Evolutionary conservation across 2,113 vertebrate species (phyloP).

Genomic region (Lutjanus erythropterus): DNA sequence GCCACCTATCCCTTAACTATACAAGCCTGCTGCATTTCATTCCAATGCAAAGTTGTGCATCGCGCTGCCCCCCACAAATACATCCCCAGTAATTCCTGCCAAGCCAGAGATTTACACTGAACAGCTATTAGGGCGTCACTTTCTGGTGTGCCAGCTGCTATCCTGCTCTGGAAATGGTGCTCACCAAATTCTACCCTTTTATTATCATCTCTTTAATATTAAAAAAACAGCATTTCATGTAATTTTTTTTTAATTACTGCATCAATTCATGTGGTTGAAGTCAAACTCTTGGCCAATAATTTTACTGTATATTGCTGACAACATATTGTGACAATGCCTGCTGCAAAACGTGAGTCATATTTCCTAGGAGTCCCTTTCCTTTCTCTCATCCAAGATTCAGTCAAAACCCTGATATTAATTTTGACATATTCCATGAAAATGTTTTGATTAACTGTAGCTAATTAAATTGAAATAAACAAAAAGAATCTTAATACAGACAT

Average conservation of each 20-base stretch:
- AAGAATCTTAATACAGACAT: slow-evolving; percentile 54
- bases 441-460: slow-evolving; percentile 65
- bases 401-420: slow-evolving; percentile 63
- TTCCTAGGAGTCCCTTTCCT: slow-evolving; percentile 52
- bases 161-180: slow-evolving; percentile 53
- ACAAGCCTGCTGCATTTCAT: slow-evolving; percentile 63
- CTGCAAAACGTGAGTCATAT: slow-evolving; percentile 67
- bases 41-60: slow-evolving; percentile 77
- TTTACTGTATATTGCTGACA: slow-evolving; percentile 40
- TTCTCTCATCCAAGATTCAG: slow-evolving; percentile 71
- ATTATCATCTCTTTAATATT: slow-evolving; percentile 25
- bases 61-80: slow-evolving; percentile 48
- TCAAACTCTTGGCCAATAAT: slow-evolving; percentile 43
- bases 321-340: slow-evolving; percentile 50
- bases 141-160: slow-evolving; percentile 68
- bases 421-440: slow-evolving; percentile 70
- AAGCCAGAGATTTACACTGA: slow-evolving; percentile 78
- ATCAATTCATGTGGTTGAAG: slow-evolving; percentile 40
- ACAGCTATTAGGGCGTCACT: slow-evolving; percentile 75
- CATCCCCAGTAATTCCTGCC: slow-evolving; percentile 80
- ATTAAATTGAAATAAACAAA: slow-evolving; percentile 74
- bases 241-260: slow-evolving; percentile 29
- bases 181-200: slow-evolving; percentile 45
- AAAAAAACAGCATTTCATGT: slow-evolving; percentile 10
- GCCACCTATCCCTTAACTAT: slow-evolving; percentile 83